phyloP scores from a whole-genome alignment of 2,113 vertebrate species.

The Malurus melanocephalus region DNA sequence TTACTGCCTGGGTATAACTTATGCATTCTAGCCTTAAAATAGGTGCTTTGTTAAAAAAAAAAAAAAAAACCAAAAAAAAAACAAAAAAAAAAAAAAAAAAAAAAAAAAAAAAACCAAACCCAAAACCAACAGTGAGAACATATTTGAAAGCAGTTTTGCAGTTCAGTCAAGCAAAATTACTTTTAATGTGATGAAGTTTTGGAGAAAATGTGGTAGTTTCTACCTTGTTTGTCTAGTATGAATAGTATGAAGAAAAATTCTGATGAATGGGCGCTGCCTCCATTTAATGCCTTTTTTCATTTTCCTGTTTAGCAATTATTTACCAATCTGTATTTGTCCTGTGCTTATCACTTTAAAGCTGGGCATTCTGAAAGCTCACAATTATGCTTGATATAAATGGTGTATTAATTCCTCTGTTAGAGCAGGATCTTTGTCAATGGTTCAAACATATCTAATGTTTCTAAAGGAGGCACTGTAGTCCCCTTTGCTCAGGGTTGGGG shows the following conservation, averaged over 20 bases:
- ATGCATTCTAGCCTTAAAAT: not conserved
- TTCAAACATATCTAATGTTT: not conserved
- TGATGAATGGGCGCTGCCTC: not conserved
- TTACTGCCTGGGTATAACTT: not conserved
- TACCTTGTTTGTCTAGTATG: not conserved
- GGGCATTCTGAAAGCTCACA: not conserved
- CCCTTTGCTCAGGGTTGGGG: not conserved
- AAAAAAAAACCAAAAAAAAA: not conserved
- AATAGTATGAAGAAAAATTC: not conserved
- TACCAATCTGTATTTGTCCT: not conserved
- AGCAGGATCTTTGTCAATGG: not conserved
- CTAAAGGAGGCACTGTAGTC: not conserved
- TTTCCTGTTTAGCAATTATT: not conserved
- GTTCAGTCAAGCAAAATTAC: not conserved
- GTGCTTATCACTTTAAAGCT: not conserved
- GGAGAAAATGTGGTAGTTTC: not conserved
- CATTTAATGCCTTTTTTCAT: not conserved
- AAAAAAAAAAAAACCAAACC: not conserved
- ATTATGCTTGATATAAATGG: not conserved
- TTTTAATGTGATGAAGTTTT: not conserved
- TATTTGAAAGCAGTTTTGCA: not conserved
- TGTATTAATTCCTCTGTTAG: not conserved
- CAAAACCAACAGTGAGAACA: not conserved
- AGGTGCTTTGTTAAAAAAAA: not conserved
- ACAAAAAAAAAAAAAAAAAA: not conserved